These are phyloP conservation scores for Leptopilina myrica DNA, from an alignment of 2,888 invertebrate species.

Conservation along the genomic window DNA sequence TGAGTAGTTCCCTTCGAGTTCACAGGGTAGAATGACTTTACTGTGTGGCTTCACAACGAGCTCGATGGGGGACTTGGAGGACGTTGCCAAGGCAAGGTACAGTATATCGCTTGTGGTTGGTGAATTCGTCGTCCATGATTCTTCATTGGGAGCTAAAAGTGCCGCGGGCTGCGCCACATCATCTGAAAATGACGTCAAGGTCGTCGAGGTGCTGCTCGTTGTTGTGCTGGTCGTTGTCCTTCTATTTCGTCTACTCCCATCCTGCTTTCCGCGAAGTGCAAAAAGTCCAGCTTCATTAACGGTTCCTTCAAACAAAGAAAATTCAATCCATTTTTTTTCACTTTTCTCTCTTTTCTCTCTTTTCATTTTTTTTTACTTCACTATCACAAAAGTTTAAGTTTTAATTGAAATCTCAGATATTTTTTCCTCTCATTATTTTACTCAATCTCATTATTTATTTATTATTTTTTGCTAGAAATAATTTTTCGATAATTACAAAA, in stretches of 20 bases:
- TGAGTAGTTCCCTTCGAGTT: conserved; percentile 72
- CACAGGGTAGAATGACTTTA: conserved; percentile 73
- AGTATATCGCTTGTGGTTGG: conserved; percentile 63
- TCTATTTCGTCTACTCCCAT: conserved; percentile 67
- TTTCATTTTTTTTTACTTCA: no score
- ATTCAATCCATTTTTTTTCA: conserved; percentile 45
- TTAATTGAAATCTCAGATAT: not conserved
- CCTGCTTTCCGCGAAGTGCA: conserved; percentile 71
- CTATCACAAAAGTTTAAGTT: no score
- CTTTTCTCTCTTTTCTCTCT: not conserved
- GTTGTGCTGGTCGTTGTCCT: conserved; percentile 68
- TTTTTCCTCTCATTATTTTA: not conserved
- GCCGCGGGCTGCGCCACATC: conserved; percentile 71
- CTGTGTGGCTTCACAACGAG: conserved; percentile 72
- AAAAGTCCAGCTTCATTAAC: conserved; percentile 73
- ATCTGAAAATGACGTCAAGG: conserved; percentile 65
- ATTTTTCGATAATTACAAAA: no score
- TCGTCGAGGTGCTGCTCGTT: conserved; percentile 62
- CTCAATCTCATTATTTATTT: not conserved
- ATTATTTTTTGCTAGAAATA: not conserved
- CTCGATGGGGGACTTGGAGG: conserved; percentile 67
- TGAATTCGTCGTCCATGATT: conserved; percentile 68
- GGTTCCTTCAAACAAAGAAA: conserved; percentile 66
- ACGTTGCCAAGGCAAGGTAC: conserved; percentile 56
- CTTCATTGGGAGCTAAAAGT: conserved; percentile 70